Conservation (phyloP, 2,888 invertebrate species). For the Apamea crenata region DNA sequence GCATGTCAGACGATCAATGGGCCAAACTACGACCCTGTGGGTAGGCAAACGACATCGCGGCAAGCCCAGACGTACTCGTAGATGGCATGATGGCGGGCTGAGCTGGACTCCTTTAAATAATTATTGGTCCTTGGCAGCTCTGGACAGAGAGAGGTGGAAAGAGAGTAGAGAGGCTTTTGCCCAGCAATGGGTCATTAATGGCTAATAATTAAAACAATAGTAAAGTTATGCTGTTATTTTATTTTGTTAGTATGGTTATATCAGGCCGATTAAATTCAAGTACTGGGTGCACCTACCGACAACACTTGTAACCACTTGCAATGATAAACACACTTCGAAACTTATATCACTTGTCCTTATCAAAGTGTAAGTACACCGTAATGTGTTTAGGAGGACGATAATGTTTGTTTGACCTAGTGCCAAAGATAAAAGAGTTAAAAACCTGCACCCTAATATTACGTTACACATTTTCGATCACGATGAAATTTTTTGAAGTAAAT, state of each 20-base stretch:
- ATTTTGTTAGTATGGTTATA: background rate
- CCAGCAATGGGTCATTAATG: no score
- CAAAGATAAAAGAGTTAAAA: constrained; percentile 6
- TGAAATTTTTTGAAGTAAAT: no score
- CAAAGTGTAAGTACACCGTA: constrained; percentile 18
- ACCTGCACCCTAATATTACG: background rate
- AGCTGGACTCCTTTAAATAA: no score
- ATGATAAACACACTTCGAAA: constrained; percentile 33
- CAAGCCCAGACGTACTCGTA: no score
- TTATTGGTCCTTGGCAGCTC: no score
- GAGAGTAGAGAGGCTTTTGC: no score
- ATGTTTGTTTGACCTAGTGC: constrained; percentile 21
- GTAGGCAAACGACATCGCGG: no score
- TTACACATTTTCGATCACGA: background rate
- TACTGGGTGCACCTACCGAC: background rate
- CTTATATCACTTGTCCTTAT: constrained; percentile 31
- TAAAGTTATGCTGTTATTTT: background rate
- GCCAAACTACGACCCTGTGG: no score
- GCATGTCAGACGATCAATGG: no score
- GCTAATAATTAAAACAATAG: no score
- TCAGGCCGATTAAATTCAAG: background rate
- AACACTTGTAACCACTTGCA: constrained; percentile 22
- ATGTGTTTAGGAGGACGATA: constrained; percentile 12
- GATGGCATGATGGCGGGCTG: no score
- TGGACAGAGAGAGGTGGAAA: no score